Evolutionary conservation across 1,140 invertebrate genomes (phyloP).

Genomic region (Bombus affinis): DNA sequence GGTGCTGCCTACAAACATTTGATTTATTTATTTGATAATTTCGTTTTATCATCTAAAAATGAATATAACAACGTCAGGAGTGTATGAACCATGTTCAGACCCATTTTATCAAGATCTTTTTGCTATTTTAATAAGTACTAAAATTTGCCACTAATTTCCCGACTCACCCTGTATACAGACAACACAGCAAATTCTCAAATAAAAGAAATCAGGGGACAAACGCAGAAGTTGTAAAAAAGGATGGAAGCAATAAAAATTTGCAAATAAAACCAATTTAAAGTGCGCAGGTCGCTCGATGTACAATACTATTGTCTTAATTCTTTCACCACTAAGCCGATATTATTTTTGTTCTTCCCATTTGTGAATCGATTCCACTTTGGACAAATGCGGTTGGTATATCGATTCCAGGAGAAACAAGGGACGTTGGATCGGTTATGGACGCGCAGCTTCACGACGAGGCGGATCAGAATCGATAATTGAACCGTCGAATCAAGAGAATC

Average conservation of each 20-base stretch:
- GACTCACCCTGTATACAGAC: no score
- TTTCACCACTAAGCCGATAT: background rate
- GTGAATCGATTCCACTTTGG: background rate
- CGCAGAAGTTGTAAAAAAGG: background rate
- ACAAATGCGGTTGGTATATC: background rate
- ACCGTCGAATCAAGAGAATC: constrained; percentile 27
- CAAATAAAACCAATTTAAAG: background rate
- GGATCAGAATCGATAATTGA: constrained; percentile 5
- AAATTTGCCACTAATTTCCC: no score
- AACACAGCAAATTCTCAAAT: background rate
- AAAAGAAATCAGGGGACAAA: no score
- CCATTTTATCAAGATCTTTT: no score
- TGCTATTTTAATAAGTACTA: no score
- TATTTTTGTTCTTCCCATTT: background rate
- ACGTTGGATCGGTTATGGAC: background rate
- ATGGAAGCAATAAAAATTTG: background rate
- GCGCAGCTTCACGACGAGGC: background rate
- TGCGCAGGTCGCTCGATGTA: background rate
- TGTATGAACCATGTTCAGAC: no score
- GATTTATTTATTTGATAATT: background rate
- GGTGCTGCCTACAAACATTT: background rate
- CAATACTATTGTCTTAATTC: background rate
- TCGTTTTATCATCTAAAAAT: no score
- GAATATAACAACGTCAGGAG: no score
- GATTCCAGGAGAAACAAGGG: no score